Base-by-base conservation (phyloP, 2,797 vertebrate species). In the Borostomias antarcticus region DNA sequence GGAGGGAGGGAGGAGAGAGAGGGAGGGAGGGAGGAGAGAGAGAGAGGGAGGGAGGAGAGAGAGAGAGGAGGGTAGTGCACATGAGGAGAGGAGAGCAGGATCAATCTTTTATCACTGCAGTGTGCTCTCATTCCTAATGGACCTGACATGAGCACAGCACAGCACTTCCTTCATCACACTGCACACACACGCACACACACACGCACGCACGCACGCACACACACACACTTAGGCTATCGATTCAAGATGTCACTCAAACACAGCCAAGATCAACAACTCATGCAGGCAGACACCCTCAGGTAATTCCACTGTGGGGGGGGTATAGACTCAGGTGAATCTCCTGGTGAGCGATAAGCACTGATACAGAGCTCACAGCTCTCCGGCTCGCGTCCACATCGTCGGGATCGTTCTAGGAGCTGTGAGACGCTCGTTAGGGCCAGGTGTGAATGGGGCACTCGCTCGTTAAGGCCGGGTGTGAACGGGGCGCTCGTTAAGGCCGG, bases 71-170 rank as follows among this genome's bases (percentile, higher is more conserved):
- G 74, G 76, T 78, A 81, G 81, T 23, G 78, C 79, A 80, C 74
- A 78, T 74, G 82, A 83, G 76, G 81, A 81, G 61, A 79, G 17
- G 73, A 83, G 79, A 76, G 74, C 76, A 64, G 76, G 86, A 90
- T 92, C 86, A 82, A 89, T 91, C 79, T 89, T 89, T 91, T 84
- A 89, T 86, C 79, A 83, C 85, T 74, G 78, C 81, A 77, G 81
- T 76, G 74, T 72, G 79, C 78, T 86, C 84, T 89, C 86, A 82
- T 85, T 74, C 83, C 82, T 87, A 89, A 89, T 87, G 82, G 82
- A 85, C 80, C 79, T 65, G 76, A 85, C 85, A 77, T 76, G 84
- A 89, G 82, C 77, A 58, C 62, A 79, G 85, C 60, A 21, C 21
- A 13, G 47, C 80, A 64, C 74, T 82, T 73, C 80, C 80, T 82